These are phyloP conservation scores for Brachypalpus laphriformis DNA, from an alignment of 2,888 invertebrate species.

Conservation along the genomic window DNA sequence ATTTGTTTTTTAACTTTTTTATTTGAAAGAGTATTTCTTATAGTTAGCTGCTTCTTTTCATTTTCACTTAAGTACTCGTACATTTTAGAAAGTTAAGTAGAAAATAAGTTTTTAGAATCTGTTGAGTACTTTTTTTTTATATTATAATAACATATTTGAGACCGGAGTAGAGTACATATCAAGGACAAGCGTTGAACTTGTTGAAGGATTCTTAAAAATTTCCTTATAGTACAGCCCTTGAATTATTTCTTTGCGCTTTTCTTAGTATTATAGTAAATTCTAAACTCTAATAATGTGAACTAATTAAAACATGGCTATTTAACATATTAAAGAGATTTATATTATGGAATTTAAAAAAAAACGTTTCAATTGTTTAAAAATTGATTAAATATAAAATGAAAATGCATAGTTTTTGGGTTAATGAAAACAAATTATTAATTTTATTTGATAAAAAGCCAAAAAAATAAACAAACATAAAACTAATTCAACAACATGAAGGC, in stretches of 20 bases:
- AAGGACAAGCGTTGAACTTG: slow-evolving; percentile 27
- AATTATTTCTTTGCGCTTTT: slow-evolving; percentile 10
- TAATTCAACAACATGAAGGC: no score
- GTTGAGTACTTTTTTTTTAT: background rate
- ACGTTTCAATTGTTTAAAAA: no score
- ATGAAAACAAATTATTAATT: no score
- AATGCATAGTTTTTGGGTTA: no score
- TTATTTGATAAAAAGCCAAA: no score
- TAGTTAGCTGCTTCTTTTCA: slow-evolving; percentile 33
- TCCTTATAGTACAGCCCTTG: slow-evolving; percentile 17
- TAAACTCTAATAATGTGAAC: no score
- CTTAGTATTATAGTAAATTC: no score
- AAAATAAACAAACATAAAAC: no score
- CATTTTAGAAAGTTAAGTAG: slow-evolving; percentile 41
- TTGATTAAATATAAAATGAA: no score
- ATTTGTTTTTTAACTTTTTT: slow-evolving; percentile 21
- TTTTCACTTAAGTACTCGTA: slow-evolving; percentile 26
- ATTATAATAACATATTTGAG: slow-evolving; percentile 20
- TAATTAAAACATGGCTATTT: no score
- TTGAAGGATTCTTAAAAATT: slow-evolving; percentile 8
- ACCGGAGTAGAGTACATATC: background rate
- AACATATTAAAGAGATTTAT: background rate
- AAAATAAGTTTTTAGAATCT: slow-evolving; percentile 3
- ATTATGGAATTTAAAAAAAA: no score
- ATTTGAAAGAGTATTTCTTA: slow-evolving; percentile 30